Evolutionary conservation across 2,113 vertebrate species (phyloP).

Genomic region (Anthoscopus minutus): DNA sequence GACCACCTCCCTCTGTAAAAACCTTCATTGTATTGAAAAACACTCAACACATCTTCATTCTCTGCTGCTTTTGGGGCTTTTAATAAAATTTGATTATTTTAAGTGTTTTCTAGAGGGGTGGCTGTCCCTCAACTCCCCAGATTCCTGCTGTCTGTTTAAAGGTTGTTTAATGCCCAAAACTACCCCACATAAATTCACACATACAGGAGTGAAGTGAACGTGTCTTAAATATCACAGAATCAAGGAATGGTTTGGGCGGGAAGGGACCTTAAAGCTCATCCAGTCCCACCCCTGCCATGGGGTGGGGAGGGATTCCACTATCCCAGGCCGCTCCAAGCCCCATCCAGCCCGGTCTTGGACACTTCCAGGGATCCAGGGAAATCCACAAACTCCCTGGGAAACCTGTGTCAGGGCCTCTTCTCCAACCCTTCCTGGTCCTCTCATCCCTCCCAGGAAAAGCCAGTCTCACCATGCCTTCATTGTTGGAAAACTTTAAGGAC

Average conservation of each 20-base stretch:
- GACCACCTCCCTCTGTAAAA: not conserved
- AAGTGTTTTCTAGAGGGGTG: not conserved
- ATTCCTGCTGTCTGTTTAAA: not conserved
- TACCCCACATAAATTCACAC: not conserved
- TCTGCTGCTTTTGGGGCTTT: not conserved
- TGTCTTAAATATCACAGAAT: not conserved
- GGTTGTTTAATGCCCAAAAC: rapidly evolving
- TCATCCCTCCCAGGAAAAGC: not conserved
- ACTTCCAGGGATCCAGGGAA: not conserved
- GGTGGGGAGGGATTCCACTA: not conserved
- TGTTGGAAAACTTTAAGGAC: not conserved
- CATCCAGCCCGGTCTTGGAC: rapidly evolving
- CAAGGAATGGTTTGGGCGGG: not conserved
- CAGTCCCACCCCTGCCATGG: not conserved
- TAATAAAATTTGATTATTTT: not conserved
- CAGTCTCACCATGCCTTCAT: rapidly evolving
- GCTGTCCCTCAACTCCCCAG: not conserved
- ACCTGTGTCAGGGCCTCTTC: not conserved
- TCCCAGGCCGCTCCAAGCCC: not conserved
- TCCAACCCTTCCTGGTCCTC: not conserved
- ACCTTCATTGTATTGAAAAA: rapidly evolving
- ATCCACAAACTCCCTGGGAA: not conserved
- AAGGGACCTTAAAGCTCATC: not conserved
- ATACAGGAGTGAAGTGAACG: rapidly evolving
- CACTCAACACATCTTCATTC: not conserved